Base-by-base conservation (phyloP, 35 echinoderm and acorn worm species). In the Amphiura filiformis region DNA sequence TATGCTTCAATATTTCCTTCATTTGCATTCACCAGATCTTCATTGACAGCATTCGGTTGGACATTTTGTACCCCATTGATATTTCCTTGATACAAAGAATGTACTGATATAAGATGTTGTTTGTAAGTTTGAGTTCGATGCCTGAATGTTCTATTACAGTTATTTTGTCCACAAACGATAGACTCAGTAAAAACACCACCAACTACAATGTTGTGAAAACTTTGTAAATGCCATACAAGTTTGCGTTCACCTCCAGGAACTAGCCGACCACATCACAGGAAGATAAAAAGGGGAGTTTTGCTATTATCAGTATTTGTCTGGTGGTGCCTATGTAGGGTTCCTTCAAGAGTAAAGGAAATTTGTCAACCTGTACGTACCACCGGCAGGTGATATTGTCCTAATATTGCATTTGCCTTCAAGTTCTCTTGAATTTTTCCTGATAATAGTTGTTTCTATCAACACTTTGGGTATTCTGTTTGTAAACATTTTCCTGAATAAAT, bases 211-310 rank as follows among this genome's bases (percentile, higher is more conserved):
- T 78, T 78, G 77, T 78, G 77, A 78, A 78, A 31, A 36, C 26
- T 32, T 78, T 78, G 77, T 32, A 78, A 35, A 78, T 78, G 77
- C 77, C 77, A 78, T 78, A 78, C 34, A 28, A 78, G 77, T 78
- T 78, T 78, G 23, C 77, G 23, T 78, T 28, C 26, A 32, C 77
- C 77, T 0, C 77, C 77, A 32, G 26, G 23, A 1, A 78, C 77
- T 4, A 35, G 77, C 1, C 34, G 77, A 0, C 77, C 77, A 78
- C 77, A 78, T 78, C 34, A 31, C 20, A 33, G 77, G 36, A 22
- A 78, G 20, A 36, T 28, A 78, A 31, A 78, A 52, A n/a, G n/a
- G n/a, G n/a, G n/a, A n/a, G n/a, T n/a, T n/a, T n/a, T n/a, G n/a
- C n/a, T n/a, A n/a, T n/a, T n/a, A n/a, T n/a, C n/a, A n/a, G n/a